A percentile compares a stretch with the other conserved stretches of the same genome.
phyloP scores from a whole-genome alignment of 2,888 invertebrate species.

The Ormyrus nitidulus region DNA sequence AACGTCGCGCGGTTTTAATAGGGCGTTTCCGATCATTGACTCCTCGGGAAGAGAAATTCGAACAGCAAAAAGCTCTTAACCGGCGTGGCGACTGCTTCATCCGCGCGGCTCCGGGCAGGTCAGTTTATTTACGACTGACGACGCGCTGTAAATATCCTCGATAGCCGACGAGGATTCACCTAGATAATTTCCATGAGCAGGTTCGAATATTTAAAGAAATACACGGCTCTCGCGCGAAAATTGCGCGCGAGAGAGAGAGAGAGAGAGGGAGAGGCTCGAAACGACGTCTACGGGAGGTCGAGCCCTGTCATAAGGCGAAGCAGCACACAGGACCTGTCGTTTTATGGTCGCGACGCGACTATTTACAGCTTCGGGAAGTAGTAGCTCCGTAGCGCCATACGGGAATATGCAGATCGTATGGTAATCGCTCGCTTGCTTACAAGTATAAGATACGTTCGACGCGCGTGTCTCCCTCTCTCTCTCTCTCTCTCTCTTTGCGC shows the following conservation, averaged over 20 bases:
- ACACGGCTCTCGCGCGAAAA: background rate
- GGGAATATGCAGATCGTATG: constrained; percentile 72
- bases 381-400: constrained; percentile 59
- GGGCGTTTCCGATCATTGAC: background rate
- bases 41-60: constrained; percentile 6
- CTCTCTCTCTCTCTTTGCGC: constrained; percentile 55
- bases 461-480: constrained; percentile 61
- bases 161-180: constrained; percentile 17
- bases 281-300: constrained; percentile 1
- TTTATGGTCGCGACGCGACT: constrained; percentile 56
- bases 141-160: constrained; percentile 8
- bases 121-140: background rate
- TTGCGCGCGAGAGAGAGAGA: background rate
- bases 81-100: no score
- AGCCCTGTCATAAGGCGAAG: background rate
- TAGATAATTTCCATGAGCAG: constrained; percentile 18
- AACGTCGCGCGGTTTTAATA: no score
- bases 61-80: constrained; percentile 3
- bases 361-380: constrained; percentile 66
- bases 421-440: constrained; percentile 62
- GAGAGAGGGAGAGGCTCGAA: no score
- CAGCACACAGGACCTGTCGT: constrained; percentile 13
- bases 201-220: background rate
- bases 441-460: constrained; percentile 61
- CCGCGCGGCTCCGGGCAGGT: no score